A percentile compares a stretch with the other conserved stretches of the same genome.
phyloP scores from a whole-genome alignment of 2,113 vertebrate genomes.

The Cairina moschata region DNA sequence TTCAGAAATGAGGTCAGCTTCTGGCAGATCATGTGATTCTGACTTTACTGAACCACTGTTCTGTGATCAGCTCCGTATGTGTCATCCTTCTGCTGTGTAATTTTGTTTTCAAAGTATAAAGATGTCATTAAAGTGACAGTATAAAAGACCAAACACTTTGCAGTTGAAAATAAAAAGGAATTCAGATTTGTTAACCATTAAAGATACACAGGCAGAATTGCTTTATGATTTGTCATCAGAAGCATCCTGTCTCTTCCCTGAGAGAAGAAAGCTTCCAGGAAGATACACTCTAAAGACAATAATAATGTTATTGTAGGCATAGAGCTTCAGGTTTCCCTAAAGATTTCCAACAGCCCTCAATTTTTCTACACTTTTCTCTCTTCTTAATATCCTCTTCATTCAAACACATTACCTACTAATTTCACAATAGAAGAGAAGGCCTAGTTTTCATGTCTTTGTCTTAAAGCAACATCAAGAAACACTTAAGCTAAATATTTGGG shows the following conservation, averaged over 20 bases:
- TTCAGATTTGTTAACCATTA: neutral
- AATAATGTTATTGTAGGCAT: neutral
- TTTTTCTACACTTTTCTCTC: neutral
- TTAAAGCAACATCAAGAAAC: neutral
- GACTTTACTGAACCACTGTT: slow-evolving; percentile 73
- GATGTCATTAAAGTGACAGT: slow-evolving; percentile 58
- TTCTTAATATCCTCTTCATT: neutral
- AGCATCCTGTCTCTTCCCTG: neutral
- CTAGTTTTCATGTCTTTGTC: neutral
- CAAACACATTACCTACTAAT: neutral
- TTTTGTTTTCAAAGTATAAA: slow-evolving; percentile 64
- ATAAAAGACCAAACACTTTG: slow-evolving; percentile 19
- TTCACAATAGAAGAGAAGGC: neutral
- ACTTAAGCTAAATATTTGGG: neutral
- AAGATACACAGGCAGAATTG: slow-evolving; percentile 13
- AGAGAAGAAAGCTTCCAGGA: neutral
- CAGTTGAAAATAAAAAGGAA: neutral
- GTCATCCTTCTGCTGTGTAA: slow-evolving; percentile 77
- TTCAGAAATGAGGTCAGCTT: slow-evolving; percentile 81
- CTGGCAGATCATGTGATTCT: slow-evolving; percentile 70
- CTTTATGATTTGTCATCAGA: neutral
- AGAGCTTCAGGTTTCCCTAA: neutral
- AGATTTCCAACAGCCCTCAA: neutral
- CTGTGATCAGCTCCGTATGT: slow-evolving; percentile 77
- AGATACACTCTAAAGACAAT: neutral